phyloP scores from a whole-genome alignment of 2,113 vertebrate species.

The Eonycteris spelaea region DNA sequence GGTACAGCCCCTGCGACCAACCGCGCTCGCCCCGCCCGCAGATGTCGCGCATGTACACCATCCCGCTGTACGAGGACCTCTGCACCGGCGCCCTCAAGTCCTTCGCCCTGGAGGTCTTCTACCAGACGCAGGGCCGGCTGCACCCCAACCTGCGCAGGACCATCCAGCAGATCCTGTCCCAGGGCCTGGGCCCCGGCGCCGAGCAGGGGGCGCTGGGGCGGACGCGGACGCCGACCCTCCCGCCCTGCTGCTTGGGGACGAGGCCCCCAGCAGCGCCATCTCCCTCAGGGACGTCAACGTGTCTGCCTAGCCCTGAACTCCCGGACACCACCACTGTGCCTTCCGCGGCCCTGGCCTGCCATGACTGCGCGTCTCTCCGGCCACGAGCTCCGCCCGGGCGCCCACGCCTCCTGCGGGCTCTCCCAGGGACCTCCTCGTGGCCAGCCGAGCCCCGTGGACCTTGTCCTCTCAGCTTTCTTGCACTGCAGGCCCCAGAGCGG shows the following conservation, averaged over 20 bases:
- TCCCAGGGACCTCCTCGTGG: not conserved
- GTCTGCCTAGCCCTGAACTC: slow-evolving; percentile 85
- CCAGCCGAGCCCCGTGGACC: not conserved
- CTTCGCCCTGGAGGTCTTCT: slow-evolving; percentile 95
- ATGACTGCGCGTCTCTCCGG: not conserved
- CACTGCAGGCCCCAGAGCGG: not conserved
- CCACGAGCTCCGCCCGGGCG: too few relatives aligned
- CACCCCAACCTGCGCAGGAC: slow-evolving; percentile 95
- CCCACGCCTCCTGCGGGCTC: not conserved
- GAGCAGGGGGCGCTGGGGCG: slow-evolving; percentile 10
- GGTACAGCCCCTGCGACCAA: not conserved
- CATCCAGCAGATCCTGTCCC: slow-evolving; percentile 94
- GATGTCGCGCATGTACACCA: slow-evolving; percentile 99
- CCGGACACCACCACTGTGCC: slow-evolving; percentile 68
- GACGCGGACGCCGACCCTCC: slow-evolving; percentile 52
- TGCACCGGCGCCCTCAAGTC: slow-evolving; percentile 93
- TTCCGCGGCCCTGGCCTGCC: slow-evolving; percentile 30
- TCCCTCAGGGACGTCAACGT: slow-evolving; percentile 95
- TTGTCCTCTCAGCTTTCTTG: slow-evolving; percentile 15
- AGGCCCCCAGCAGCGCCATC: slow-evolving; percentile 83
- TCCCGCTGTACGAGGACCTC: slow-evolving; percentile 97
- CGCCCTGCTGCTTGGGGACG: slow-evolving; percentile 83
- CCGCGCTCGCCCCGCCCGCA: slow-evolving; percentile 44
- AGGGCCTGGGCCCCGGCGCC: slow-evolving; percentile 82
- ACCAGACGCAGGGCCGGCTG: slow-evolving; percentile 93